Conservation (phyloP, 2,888 invertebrate genomes). For the Melanotus villosus region DNA sequence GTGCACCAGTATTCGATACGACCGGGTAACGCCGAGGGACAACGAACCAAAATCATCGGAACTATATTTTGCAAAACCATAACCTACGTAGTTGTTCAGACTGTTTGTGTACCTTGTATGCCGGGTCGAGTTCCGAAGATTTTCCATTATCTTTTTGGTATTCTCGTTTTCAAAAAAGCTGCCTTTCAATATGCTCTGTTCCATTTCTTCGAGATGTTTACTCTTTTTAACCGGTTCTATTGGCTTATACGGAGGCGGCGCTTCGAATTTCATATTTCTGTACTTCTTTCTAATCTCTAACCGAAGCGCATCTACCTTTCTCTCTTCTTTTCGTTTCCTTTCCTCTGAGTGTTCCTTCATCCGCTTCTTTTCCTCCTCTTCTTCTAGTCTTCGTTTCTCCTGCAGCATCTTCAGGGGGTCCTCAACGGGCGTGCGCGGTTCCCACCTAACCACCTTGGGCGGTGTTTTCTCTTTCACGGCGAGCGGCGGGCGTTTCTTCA, state of each 20-base stretch:
- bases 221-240: constrained; percentile 64
- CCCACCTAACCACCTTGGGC: constrained; percentile 55
- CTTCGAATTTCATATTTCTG: constrained; percentile 62
- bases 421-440: constrained; percentile 54
- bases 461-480: constrained; percentile 49
- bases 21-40: constrained; percentile 37
- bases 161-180: constrained; percentile 66
- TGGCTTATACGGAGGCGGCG: constrained; percentile 62
- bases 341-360: constrained; percentile 61
- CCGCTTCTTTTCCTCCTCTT: constrained; percentile 64
- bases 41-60: constrained; percentile 35
- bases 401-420: constrained; percentile 59
- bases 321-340: constrained; percentile 62
- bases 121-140: constrained; percentile 54
- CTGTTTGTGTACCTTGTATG: constrained; percentile 12
- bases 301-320: constrained; percentile 61
- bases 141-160: constrained; percentile 64
- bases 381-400: constrained; percentile 54
- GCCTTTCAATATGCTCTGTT: constrained; percentile 63
- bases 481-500: constrained; percentile 54
- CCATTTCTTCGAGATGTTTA: constrained; percentile 62
- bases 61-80: constrained; percentile 41
- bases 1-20: constrained; percentile 37
- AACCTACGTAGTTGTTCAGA: constrained; percentile 35
- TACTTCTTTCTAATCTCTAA: constrained; percentile 63